Evolutionary conservation across 2,797 vertebrate species (phyloP).

Genomic region (Megalops cyprinoides): DNA sequence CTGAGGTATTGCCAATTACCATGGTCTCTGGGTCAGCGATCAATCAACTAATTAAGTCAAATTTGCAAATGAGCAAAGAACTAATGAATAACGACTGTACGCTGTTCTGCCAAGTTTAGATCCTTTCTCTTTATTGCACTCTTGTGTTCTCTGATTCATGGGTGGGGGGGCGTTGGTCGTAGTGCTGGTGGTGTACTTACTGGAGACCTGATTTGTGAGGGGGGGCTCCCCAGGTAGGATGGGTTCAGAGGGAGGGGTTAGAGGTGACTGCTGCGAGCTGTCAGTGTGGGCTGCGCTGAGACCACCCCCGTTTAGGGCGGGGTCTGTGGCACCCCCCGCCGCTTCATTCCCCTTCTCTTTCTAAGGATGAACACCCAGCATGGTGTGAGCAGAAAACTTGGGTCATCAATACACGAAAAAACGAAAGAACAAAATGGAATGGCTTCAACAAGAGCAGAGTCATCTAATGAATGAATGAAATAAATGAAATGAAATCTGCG

Average conservation of each 20-base stretch:
- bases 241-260: conserved; percentile 76
- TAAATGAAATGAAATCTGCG: background rate
- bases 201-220: conserved; percentile 76
- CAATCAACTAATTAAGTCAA: no score
- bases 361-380: background rate
- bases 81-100: no score
- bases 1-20: no score
- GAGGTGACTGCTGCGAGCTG: conserved; percentile 75
- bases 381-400: background rate
- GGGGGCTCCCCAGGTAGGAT: conserved; percentile 78
- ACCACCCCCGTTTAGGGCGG: conserved; percentile 60
- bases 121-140: no score
- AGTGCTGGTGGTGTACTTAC: conserved; percentile 70
- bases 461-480: no score
- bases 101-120: no score
- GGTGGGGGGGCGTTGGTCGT: background rate
- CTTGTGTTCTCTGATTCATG: no score
- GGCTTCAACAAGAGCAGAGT: no score
- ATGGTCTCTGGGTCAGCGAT: no score
- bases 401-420: background rate
- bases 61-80: no score
- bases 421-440: background rate
- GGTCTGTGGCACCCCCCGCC: background rate
- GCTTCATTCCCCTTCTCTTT: conserved; percentile 21
- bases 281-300: conserved; percentile 71